Conservation (phyloP, 2,113 vertebrate species). For the Azemiops feae region DNA sequence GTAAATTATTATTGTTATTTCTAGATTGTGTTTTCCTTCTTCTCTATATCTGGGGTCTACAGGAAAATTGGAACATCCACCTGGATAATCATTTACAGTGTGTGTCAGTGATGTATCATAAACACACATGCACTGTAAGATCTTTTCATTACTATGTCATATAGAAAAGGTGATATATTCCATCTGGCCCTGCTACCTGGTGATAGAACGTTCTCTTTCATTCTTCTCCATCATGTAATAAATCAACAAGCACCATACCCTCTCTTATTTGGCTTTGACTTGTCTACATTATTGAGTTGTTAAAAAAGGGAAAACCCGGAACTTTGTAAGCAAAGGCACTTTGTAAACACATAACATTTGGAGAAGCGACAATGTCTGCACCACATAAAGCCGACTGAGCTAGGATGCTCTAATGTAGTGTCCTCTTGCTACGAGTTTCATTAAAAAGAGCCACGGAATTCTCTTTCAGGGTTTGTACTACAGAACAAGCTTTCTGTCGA, state of each 20-base stretch:
- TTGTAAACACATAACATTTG: background rate
- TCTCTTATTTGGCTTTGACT: background rate
- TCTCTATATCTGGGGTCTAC: background rate
- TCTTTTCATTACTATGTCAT: too few relatives aligned
- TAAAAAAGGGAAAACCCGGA: background rate
- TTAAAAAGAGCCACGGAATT: too few relatives aligned
- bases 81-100: background rate
- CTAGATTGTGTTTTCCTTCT: background rate
- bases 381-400: background rate
- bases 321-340: background rate
- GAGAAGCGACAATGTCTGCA: background rate
- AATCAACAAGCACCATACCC: background rate
- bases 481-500: too few relatives aligned
- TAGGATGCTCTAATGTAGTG: background rate
- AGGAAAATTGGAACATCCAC: background rate
- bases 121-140: background rate
- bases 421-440: background rate
- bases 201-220: too few relatives aligned
- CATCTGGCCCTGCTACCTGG: background rate
- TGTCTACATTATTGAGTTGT: background rate
- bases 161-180: too few relatives aligned
- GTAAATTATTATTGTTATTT: background rate
- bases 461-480: too few relatives aligned
- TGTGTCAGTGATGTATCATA: background rate
- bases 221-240: background rate